Evolutionary conservation across 2,888 invertebrate species (phyloP).

Genomic region (Drosophila acutilabella): DNA sequence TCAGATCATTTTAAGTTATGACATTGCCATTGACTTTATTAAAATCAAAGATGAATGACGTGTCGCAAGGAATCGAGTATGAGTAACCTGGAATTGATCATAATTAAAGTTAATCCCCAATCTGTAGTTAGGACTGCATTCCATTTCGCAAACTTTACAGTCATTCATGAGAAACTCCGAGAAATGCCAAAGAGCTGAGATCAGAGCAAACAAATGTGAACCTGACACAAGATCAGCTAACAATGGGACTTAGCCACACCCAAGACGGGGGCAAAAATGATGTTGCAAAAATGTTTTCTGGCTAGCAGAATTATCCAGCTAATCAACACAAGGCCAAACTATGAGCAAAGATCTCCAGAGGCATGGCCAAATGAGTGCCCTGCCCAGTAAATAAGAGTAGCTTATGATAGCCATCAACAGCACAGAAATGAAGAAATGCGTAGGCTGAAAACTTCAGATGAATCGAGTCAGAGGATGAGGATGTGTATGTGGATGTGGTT

Average conservation of each 20-base stretch:
- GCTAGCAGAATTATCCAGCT: constrained; percentile 65
- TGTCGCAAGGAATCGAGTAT: not conserved
- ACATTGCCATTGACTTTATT: not conserved
- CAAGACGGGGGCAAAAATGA: constrained; percentile 55
- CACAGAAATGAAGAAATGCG: constrained; percentile 62
- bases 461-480: constrained; percentile 26
- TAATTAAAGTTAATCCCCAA: constrained; percentile 13
- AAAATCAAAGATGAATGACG: not conserved
- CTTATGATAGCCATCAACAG: constrained; percentile 67
- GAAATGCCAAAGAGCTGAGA: constrained; percentile 48
- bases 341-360: constrained; percentile 13
- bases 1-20: not conserved
- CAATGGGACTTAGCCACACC: constrained; percentile 64
- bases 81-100: constrained; percentile 1
- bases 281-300: constrained; percentile 51
- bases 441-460: constrained; percentile 56
- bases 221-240: constrained; percentile 48
- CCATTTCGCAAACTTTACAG: not conserved
- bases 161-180: constrained; percentile 15
- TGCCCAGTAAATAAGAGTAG: constrained; percentile 37
- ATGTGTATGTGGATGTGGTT: not conserved
- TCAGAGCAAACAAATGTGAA: constrained; percentile 27
- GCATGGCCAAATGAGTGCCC: constrained; percentile 54
- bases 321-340: constrained; percentile 60
- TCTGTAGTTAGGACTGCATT: constrained; percentile 11